Evolutionary conservation across 1,140 invertebrate species (phyloP).

Genomic region (Vanessa tameamea): DNA sequence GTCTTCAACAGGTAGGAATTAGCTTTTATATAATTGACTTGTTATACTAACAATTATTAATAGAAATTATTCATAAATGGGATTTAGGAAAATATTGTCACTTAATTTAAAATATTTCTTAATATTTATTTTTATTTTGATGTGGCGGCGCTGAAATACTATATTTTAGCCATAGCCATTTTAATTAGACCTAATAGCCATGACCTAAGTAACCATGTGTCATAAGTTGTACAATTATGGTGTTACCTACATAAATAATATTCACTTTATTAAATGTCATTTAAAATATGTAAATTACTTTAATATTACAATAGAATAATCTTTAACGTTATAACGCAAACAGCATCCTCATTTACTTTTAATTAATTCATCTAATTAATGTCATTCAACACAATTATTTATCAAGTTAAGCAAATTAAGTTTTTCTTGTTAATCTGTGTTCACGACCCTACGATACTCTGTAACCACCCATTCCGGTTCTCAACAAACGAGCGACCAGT

Average conservation of each 20-base stretch:
- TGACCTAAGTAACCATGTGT: too few relatives aligned
- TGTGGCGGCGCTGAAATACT: too few relatives aligned
- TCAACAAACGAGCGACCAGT: neutral
- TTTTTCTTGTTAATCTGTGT: neutral
- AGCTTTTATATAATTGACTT: neutral
- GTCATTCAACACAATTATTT: neutral
- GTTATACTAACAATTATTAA: neutral
- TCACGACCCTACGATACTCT: neutral
- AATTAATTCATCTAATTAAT: constrained; percentile 1
- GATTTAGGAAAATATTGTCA: too few relatives aligned
- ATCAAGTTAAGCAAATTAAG: neutral
- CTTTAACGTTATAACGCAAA: neutral
- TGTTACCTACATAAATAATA: neutral
- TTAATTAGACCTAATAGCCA: too few relatives aligned
- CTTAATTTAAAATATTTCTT: too few relatives aligned
- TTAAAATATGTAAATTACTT: neutral
- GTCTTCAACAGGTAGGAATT: constrained; percentile 91
- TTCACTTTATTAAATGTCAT: neutral
- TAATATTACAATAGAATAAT: constrained; percentile 1
- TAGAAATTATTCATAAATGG: too few relatives aligned
- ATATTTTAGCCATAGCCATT: too few relatives aligned
- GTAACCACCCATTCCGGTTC: neutral
- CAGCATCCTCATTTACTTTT: neutral
- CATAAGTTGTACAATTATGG: neutral
- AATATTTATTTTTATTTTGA: too few relatives aligned